Evolutionary conservation across 2,113 vertebrate genomes (phyloP), one percentile per base, ranked within the genome.

Genomic region (Cochlearius cochlearius): DNA sequence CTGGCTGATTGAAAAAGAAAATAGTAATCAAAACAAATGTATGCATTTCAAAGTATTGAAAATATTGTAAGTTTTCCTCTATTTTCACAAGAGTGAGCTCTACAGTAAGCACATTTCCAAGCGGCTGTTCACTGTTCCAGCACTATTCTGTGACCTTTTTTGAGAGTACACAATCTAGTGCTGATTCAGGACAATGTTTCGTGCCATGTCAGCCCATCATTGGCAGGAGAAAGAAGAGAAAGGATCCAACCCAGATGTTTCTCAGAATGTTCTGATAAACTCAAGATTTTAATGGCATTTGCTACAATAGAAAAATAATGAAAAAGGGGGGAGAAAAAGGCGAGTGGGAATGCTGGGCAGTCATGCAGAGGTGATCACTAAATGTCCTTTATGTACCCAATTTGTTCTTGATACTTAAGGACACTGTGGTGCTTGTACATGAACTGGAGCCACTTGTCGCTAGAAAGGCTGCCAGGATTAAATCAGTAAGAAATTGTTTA

Each of bases 401-500:
- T 88, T 95, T 94, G 29, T 95, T 96, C 92, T 96, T 90, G 88
- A 95, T 96, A 92, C 97, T 97, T 98, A 97, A 96, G 92, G 97
- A 97, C 95, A 96, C 97, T 97, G 96, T 96, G 71, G 85, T 95
- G 81, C 58, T 94, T 83, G 90, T 95, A 90, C 95, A 96, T 95
- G 87, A 98, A 90, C 95, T 77, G 62, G 66, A 97, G 87, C 96
- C 86, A 95, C 97, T 97, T 97, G 97, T 96, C 62, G 21, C 90
- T 93, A 55, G 96, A 98, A 94, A 97, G 50, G 56, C 97, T 96
- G 94, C 96, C 95, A 97, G 93, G 86, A 97, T 76, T 94, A 98
- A 98, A 97, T 96, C 97, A 98, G 96, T 86, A 91, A 97, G 97
- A 98, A 98, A 96, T 90, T 97, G 98, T 98, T 98, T 97, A 97